These are phyloP conservation scores for Gnathonemus echidnorhynchus DNA, from an alignment of 2,113 vertebrate genomes.

Conservation along the genomic window DNA sequence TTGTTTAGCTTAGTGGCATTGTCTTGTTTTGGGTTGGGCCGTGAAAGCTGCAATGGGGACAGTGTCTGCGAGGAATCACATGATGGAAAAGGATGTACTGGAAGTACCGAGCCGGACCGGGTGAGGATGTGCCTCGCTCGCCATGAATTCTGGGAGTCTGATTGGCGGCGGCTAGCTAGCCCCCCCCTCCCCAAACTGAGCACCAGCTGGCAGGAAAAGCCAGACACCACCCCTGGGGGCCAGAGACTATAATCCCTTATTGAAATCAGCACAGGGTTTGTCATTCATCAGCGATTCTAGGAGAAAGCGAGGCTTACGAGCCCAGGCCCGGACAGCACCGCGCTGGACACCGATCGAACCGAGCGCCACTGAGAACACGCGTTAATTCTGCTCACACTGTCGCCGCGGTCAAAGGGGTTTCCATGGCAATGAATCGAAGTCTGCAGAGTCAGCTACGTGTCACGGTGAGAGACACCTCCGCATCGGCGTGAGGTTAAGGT, in stretches of 20 bases:
- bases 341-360: neutral
- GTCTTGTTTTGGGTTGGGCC: neutral
- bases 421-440: neutral
- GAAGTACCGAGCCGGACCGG: neutral
- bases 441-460: neutral
- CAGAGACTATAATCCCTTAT: neutral
- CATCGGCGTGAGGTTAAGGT: neutral
- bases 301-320: neutral
- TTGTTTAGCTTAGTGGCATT: neutral
- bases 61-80: neutral
- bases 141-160: neutral
- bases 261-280: neutral
- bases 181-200: neutral
- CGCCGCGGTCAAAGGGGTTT: neutral
- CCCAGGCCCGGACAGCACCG: no score
- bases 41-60: neutral
- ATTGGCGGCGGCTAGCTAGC: neutral
- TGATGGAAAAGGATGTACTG: neutral
- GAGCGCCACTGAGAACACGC: no score
- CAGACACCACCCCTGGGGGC: neutral
- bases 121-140: neutral
- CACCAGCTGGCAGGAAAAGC: neutral
- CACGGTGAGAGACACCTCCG: neutral
- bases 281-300: neutral
- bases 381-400: neutral